Evolutionary conservation across 2,888 invertebrate species (phyloP).

Genomic region (Anagyrus pseudococci): DNA sequence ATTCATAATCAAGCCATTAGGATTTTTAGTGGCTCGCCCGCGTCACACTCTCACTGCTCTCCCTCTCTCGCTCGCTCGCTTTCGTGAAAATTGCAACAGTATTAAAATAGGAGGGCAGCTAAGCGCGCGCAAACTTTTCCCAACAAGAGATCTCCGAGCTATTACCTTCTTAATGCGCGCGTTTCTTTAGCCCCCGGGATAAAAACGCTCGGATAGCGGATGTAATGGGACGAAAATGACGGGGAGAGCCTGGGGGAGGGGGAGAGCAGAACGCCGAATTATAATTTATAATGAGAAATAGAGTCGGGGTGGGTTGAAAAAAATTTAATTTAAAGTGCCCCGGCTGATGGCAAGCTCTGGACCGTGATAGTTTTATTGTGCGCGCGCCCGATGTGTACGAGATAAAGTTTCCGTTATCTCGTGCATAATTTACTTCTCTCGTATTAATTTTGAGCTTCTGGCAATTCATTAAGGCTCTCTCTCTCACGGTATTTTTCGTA

Average conservation of each 20-base stretch:
- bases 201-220: slow-evolving; percentile 4
- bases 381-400: neutral
- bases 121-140: neutral
- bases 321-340: slow-evolving; percentile 42
- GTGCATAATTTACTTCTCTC: neutral
- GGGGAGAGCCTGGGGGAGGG: too few species aligned
- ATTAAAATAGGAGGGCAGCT: neutral
- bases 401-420: slow-evolving; percentile 10
- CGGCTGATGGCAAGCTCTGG: too few species aligned
- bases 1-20: slow-evolving; percentile 17
- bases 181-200: slow-evolving; percentile 16
- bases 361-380: slow-evolving; percentile 3
- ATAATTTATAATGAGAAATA: slow-evolving; percentile 27
- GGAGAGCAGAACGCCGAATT: slow-evolving; percentile 21
- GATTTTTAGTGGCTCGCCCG: neutral
- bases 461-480: too few species aligned
- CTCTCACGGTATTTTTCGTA: too few species aligned
- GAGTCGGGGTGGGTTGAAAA: slow-evolving; percentile 20
- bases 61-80: neutral
- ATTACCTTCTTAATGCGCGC: slow-evolving; percentile 6
- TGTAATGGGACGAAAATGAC: slow-evolving; percentile 1
- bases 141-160: too few species aligned
- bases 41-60: too few species aligned
- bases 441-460: neutral
- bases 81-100: neutral